Percentiles rank a stretch among this genome's conserved stretches.
These are phyloP conservation scores for Lottia scabra DNA, from an alignment of 2,888 invertebrate species.

Conservation along the genomic window DNA sequence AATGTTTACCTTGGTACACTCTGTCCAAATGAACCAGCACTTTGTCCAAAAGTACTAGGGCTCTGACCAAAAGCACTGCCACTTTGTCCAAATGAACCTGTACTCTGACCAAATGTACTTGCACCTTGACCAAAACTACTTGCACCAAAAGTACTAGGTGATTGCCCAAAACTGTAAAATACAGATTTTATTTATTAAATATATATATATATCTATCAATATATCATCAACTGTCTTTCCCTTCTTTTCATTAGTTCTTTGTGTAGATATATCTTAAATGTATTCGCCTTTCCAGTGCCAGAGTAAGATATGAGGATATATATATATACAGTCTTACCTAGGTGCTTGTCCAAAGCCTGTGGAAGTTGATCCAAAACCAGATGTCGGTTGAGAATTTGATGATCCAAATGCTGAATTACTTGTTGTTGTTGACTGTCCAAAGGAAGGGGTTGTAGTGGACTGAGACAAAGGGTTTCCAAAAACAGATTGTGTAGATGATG, in stretches of 20 bases:
- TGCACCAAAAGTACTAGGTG: background rate
- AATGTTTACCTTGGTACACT: background rate
- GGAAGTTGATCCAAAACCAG: background rate
- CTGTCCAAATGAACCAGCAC: background rate
- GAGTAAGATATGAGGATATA: slow-evolving; percentile 6
- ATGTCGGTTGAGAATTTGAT: slow-evolving; percentile 10
- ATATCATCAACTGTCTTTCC: too few species aligned
- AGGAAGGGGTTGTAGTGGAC: slow-evolving; percentile 9
- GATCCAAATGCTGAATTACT: slow-evolving; percentile 24
- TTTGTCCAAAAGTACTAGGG: slow-evolving; percentile 15
- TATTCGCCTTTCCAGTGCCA: too few species aligned
- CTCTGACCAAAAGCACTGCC: slow-evolving; percentile 17
- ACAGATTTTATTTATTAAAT: too few species aligned
- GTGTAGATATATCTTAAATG: too few species aligned
- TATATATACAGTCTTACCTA: slow-evolving; percentile 14
- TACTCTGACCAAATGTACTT: slow-evolving; percentile 9
- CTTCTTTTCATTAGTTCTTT: too few species aligned
- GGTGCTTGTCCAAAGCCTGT: slow-evolving; percentile 19
- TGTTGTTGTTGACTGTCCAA: slow-evolving; percentile 16
- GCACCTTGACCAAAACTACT: slow-evolving; percentile 11
- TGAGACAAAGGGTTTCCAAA: slow-evolving; percentile 7
- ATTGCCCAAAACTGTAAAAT: background rate
- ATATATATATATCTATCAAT: too few species aligned
- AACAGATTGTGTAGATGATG: slow-evolving; percentile 9
- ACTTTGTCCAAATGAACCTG: slow-evolving; percentile 9